Percentiles rank a stretch among this genome's conserved stretches.
phyloP scores from a whole-genome alignment of 1,140 invertebrate species.

The Formica selysi region DNA sequence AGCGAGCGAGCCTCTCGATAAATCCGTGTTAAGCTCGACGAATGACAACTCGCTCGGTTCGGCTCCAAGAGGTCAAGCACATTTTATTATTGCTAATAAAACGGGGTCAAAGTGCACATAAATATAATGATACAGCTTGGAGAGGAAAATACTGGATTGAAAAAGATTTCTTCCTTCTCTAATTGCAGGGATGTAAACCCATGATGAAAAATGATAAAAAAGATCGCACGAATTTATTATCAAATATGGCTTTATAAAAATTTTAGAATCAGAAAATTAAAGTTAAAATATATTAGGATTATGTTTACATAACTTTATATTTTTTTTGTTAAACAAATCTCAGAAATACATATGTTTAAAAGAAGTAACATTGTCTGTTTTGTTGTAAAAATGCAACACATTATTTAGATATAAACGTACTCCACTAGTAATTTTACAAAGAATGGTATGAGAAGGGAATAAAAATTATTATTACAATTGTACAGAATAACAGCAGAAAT shows the following conservation, averaged over 20 bases:
- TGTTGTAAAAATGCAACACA: background rate
- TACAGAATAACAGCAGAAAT: background rate
- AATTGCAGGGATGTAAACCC: background rate
- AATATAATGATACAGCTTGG: background rate
- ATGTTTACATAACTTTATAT: background rate
- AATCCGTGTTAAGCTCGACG: background rate
- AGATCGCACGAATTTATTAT: background rate
- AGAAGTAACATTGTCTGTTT: background rate
- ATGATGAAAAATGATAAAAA: background rate
- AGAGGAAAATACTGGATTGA: too few species aligned
- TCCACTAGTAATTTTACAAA: conserved; percentile 3
- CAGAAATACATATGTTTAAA: background rate
- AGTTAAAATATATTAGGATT: background rate
- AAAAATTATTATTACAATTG: conserved; percentile 40
- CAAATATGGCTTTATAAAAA: background rate
- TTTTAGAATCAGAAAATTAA: background rate
- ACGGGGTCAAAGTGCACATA: background rate
- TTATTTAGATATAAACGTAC: background rate
- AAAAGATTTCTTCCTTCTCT: background rate
- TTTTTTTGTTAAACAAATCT: background rate
- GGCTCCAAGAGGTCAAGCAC: background rate
- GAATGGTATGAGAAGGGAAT: background rate
- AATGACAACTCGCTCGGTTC: background rate
- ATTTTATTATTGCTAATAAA: conserved; percentile 45
- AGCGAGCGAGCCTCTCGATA: background rate